Base-by-base conservation (phyloP, 2,888 invertebrate species). In the Liposcelis brunnea region DNA sequence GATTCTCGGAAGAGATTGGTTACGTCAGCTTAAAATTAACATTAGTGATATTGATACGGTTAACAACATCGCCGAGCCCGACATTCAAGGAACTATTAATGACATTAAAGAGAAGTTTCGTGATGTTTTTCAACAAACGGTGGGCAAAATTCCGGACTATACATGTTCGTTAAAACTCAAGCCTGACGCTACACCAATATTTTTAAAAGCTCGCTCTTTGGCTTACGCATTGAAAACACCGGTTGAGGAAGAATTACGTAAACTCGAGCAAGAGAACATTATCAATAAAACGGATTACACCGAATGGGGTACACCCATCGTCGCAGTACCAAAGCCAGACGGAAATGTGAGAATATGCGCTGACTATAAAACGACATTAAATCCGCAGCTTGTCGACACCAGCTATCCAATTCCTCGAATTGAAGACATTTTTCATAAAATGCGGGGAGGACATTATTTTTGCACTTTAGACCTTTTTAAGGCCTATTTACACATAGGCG, bases 1-100 rank as follows among this genome's bases (percentile, higher is more conserved):
- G 11, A 31, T 43, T 37, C 37, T 43, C 6, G 43, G 43, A 37
- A 43, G 43, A 43, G 43, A 43, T n/a, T 43, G 43, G 43, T 12
- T 40, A 11, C 11, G 26, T 11, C 31, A 43, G 8, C n/a, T 10
- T 21, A 18, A 42, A 19, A 10, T 42, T 18, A 42, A 19, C n/a
- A 7, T 21, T 10, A 7, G 12, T 15, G 16, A 42, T 18, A 7
- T 42, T 21, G 19, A 26, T 32, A 10, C 32, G 32, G 32, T n/a
- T 32, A 10, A 10, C 10, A 10, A 10, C 10, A 32, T 10, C n/a
- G n/a, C 32, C 32, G 32, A 32, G 10, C n/a, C 32, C n/a, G 10
- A 32, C 10, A 10, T 32, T 32, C 10, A 10, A 10, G 10, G n/a
- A 32, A 10, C 32, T 32, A 10, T 7, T 21, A 26, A 21, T 10